phyloP scores from a whole-genome alignment of 2,113 vertebrate genomes.

The Lucifuga dentata region DNA sequence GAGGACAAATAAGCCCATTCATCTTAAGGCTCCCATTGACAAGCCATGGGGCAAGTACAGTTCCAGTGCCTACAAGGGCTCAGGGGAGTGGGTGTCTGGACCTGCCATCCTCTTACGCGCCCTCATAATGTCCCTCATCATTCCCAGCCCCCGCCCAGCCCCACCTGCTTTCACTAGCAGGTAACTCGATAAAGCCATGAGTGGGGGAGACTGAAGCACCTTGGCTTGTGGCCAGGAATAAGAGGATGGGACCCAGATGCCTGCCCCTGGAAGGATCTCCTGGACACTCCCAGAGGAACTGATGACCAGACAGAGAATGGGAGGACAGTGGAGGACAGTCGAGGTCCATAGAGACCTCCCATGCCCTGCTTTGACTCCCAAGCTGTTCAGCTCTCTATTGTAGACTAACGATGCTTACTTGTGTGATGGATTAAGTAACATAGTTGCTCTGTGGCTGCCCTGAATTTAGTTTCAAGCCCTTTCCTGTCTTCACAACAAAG shows the following conservation, averaged over 20 bases:
- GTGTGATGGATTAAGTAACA: slow-evolving; percentile 67
- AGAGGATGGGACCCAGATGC: slow-evolving; percentile 71
- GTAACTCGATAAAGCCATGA: slow-evolving; percentile 80
- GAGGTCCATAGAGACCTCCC: slow-evolving; percentile 68
- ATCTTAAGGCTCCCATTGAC: slow-evolving; percentile 78
- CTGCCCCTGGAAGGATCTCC: slow-evolving; percentile 67
- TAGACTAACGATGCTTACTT: slow-evolving; percentile 34
- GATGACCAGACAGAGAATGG: slow-evolving; percentile 70
- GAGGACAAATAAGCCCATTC: slow-evolving; percentile 80
- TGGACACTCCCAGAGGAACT: slow-evolving; percentile 75
- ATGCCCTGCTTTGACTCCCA: slow-evolving; percentile 55
- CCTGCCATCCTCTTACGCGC: slow-evolving; percentile 78
- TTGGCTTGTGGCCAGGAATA: slow-evolving; percentile 65
- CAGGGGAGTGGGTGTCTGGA: slow-evolving; percentile 82
- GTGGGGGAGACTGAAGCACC: slow-evolving; percentile 70
- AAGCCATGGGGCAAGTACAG: slow-evolving; percentile 74
- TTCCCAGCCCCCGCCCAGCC: slow-evolving; percentile 60
- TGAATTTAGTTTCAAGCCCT: slow-evolving; percentile 45
- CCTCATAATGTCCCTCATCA: slow-evolving; percentile 71
- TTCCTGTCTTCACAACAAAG: slow-evolving; percentile 41
- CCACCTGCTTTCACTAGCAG: slow-evolving; percentile 74
- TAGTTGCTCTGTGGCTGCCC: slow-evolving; percentile 52
- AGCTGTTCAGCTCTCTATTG: slow-evolving; percentile 66
- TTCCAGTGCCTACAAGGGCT: slow-evolving; percentile 78
- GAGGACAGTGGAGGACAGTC: slow-evolving; percentile 56